These are phyloP conservation scores for Premnoplex brunnescens DNA, from an alignment of 2,797 vertebrate genomes.

Conservation along the genomic window DNA sequence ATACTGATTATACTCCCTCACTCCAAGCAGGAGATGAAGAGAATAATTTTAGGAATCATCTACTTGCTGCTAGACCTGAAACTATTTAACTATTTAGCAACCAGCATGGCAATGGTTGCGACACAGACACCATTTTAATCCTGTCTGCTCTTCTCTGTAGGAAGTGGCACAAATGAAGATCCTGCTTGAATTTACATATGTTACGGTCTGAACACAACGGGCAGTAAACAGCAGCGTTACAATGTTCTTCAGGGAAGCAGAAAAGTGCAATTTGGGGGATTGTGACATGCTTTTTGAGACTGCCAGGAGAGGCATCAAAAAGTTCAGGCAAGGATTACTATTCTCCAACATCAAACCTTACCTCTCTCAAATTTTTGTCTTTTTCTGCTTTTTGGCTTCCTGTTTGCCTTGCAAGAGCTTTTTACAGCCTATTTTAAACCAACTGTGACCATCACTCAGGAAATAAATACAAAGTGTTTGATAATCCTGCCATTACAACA, in stretches of 20 bases:
- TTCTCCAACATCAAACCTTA: background rate
- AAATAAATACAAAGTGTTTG: background rate
- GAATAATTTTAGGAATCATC: background rate
- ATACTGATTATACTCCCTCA: background rate
- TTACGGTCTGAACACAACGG: background rate
- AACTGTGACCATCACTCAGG: background rate
- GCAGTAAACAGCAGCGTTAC: background rate
- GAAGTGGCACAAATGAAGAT: background rate
- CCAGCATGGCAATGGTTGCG: background rate
- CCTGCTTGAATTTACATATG: background rate
- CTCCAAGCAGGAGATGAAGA: background rate
- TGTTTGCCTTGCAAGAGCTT: background rate
- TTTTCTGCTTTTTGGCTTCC: background rate
- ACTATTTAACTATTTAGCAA: background rate
- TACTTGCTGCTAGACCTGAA: background rate
- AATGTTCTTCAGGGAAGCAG: background rate
- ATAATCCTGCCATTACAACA: background rate
- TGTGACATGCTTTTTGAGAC: background rate
- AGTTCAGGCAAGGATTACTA: background rate
- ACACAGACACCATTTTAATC: background rate
- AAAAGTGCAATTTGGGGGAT: background rate
- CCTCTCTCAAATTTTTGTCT: background rate
- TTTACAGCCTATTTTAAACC: background rate
- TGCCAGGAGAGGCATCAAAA: background rate
- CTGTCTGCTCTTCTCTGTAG: background rate